Percentiles rank a stretch among this genome's conserved stretches.
Conservation (phyloP, 2,113 vertebrate genomes). For the Corvus cornix region DNA sequence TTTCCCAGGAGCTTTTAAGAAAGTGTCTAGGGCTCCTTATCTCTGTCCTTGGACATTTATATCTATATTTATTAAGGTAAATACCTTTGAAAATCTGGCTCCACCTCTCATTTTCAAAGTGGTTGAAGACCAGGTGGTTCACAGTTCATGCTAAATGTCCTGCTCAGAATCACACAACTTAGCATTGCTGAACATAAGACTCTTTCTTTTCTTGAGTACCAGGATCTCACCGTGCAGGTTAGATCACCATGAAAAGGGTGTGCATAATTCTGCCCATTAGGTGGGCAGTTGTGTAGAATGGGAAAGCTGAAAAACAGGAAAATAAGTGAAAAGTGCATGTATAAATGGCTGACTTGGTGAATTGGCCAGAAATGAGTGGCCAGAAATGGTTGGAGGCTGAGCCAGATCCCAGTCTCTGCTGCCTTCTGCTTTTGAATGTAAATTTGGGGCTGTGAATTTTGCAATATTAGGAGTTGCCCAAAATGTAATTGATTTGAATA, state of each 20-base stretch:
- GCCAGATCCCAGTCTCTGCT: not conserved
- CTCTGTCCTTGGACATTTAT: not conserved
- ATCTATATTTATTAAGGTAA: not conserved
- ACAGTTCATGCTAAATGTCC: not conserved
- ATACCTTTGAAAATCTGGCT: not conserved
- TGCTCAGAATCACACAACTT: not conserved
- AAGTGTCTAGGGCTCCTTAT: not conserved
- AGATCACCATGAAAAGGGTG: not conserved
- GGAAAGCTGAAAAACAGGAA: not conserved
- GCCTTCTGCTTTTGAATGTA: not conserved
- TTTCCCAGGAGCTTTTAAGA: not conserved
- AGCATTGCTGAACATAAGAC: not conserved
- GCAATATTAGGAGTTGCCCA: not conserved
- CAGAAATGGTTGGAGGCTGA: not conserved
- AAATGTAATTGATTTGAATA: not conserved
- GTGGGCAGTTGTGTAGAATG: not conserved
- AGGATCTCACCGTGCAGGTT: not conserved
- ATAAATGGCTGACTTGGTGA: not conserved
- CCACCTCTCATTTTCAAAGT: not conserved
- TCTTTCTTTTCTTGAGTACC: not conserved
- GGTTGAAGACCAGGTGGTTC: not conserved
- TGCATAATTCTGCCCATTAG: not conserved
- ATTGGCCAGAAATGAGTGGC: not conserved
- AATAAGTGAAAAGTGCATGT: not conserved
- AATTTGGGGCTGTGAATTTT: not conserved